Percentiles rank a stretch among this genome's conserved stretches.
phyloP scores from a whole-genome alignment of 2,113 vertebrate species.

The Shinisaurus crocodilurus region DNA sequence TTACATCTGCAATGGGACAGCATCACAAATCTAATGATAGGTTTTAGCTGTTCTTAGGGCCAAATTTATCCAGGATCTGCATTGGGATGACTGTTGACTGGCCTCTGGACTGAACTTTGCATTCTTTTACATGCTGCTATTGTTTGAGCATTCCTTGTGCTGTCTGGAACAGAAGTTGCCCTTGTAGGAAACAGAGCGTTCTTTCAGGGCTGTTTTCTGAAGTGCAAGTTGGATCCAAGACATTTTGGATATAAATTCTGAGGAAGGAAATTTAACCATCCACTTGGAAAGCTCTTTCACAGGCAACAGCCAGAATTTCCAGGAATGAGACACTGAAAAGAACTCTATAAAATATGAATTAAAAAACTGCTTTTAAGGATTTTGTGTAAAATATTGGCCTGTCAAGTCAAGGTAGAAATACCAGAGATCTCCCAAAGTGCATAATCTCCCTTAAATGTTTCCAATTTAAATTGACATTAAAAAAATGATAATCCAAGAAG shows the following conservation, averaged over 20 bases:
- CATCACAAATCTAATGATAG: not conserved
- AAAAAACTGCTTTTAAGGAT: conserved; percentile 21
- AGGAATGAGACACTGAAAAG: conserved; percentile 2
- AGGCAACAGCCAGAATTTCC: conserved; percentile 17
- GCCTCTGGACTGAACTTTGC: not conserved
- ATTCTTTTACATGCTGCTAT: not conserved
- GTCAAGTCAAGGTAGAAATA: not conserved
- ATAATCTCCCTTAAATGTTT: conserved; percentile 18
- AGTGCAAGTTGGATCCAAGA: not conserved
- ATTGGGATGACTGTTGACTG: not conserved
- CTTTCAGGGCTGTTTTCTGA: not conserved
- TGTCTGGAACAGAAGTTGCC: not conserved
- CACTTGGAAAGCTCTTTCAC: not conserved
- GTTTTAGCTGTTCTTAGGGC: not conserved
- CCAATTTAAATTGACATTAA: conserved; percentile 21
- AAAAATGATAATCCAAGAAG: not conserved
- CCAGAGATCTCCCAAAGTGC: conserved; percentile 24
- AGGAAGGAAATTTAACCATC: not conserved
- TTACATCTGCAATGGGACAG: not conserved
- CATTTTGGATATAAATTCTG: not conserved
- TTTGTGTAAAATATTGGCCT: conserved; percentile 8
- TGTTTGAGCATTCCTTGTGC: not conserved
- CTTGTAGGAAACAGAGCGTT: not conserved
- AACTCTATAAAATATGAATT: conserved; percentile 38
- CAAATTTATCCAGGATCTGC: not conserved